These are phyloP conservation scores for Melanotaenia boesemani DNA, from an alignment of 2,797 vertebrate genomes.

Conservation along the genomic window DNA sequence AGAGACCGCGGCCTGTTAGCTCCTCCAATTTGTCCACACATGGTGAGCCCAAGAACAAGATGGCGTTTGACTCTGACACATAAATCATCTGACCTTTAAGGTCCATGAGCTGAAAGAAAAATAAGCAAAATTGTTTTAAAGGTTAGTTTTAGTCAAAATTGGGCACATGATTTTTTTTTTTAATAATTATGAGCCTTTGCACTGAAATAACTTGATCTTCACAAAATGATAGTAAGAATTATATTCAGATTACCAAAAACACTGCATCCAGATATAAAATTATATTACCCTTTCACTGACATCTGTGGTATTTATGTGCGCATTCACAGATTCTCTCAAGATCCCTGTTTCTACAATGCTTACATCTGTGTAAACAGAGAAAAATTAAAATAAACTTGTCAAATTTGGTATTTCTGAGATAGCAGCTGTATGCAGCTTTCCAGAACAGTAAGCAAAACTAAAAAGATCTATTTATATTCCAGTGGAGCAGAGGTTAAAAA, in stretches of 20 bases:
- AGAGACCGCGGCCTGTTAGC: conserved; percentile 94
- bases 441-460: conserved; percentile 20
- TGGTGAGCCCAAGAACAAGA: conserved; percentile 96
- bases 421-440: conserved; percentile 19
- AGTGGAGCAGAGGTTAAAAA: conserved; percentile 4
- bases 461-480: conserved; percentile 23
- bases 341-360: background rate
- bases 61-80: conserved; percentile 91
- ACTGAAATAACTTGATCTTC: background rate
- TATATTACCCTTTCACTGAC: background rate
- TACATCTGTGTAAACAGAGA: conserved; percentile 9
- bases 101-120: conserved; percentile 90
- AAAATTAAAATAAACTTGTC: conserved; percentile 9
- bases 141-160: background rate
- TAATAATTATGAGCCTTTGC: too few species aligned
- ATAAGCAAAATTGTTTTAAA: conserved; percentile 16
- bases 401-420: conserved; percentile 20
- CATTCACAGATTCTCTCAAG: conserved; percentile 7
- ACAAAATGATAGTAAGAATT: background rate
- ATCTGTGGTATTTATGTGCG: background rate
- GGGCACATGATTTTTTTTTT: background rate
- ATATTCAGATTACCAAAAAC: background rate
- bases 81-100: conserved; percentile 99
- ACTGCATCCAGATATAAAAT: background rate
- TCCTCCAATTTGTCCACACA: conserved; percentile 97